These are phyloP conservation scores for Synanceia verrucosa DNA, from an alignment of 2,797 vertebrate genomes.

Conservation along the genomic window DNA sequence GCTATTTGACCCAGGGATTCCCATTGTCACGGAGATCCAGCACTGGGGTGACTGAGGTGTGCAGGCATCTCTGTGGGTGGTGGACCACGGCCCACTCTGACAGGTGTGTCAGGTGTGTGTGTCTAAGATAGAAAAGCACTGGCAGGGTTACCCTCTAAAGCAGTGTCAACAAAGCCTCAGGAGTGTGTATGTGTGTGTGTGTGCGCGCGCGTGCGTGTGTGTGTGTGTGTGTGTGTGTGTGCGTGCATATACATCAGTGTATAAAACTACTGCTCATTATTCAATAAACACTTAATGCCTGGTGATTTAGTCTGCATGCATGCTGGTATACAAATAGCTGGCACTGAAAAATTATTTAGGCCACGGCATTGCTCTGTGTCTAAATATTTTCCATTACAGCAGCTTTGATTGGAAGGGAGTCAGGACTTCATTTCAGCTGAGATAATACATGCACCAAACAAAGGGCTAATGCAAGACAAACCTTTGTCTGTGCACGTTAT, in stretches of 20 bases:
- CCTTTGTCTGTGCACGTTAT: neutral
- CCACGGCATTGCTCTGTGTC: conserved; percentile 24
- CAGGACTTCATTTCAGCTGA: no score
- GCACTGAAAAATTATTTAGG: conserved; percentile 28
- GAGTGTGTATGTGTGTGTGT: conserved; percentile 16
- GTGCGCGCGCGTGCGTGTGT: neutral
- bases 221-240: neutral
- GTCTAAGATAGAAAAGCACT: conserved; percentile 52
- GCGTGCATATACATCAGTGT: neutral
- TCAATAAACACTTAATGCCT: neutral
- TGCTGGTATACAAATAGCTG: conserved; percentile 5
- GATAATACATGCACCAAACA: conserved; percentile 17
- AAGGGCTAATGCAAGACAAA: neutral
- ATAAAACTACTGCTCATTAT: conserved; percentile 5
- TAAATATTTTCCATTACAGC: conserved; percentile 14
- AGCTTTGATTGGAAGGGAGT: conserved; percentile 21
- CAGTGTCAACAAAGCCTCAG: conserved; percentile 64
- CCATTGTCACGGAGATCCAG: conserved; percentile 65
- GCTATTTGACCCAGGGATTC: conserved; percentile 60
- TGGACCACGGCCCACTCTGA: conserved; percentile 46
- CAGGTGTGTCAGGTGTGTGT: conserved; percentile 61
- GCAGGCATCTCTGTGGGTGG: conserved; percentile 46
- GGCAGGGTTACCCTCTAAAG: conserved; percentile 64
- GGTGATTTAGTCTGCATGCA: neutral
- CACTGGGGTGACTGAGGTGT: conserved; percentile 42